These are phyloP conservation scores for Chrysolina oricalcia DNA, from an alignment of 2,888 invertebrate genomes.

Conservation along the genomic window DNA sequence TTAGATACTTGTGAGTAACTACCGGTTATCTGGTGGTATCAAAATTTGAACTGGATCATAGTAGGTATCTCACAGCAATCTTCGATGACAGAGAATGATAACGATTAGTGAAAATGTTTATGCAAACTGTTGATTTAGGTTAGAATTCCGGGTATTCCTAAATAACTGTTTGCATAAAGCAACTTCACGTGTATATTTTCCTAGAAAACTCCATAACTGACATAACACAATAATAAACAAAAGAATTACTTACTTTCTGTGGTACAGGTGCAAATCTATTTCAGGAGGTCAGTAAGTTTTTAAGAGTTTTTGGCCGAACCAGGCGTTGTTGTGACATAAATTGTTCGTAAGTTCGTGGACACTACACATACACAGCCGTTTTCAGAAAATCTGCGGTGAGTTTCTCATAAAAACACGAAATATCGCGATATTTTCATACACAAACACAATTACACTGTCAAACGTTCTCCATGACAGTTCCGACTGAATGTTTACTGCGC, in stretches of 20 bases:
- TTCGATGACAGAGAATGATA: neutral
- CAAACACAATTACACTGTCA: constrained; percentile 69
- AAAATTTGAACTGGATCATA: neutral
- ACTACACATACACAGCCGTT: constrained; percentile 62
- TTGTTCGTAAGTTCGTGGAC: constrained; percentile 52
- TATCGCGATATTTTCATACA: constrained; percentile 68
- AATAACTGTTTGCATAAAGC: neutral
- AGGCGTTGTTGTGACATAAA: constrained; percentile 60
- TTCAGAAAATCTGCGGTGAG: constrained; percentile 61
- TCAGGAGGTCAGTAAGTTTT: constrained; percentile 57
- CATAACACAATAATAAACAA: constrained; percentile 40
- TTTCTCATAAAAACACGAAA: constrained; percentile 66
- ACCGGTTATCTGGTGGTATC: neutral
- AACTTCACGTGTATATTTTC: neutral
- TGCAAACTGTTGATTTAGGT: constrained; percentile 23
- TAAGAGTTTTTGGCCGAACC: constrained; percentile 47
- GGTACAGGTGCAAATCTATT: constrained; percentile 57
- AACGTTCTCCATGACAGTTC: constrained; percentile 70
- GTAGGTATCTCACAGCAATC: neutral
- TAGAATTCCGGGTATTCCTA: neutral
- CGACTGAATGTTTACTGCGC: constrained; percentile 58
- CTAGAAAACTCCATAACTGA: neutral
- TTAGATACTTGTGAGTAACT: too few relatives aligned
- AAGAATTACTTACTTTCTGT: constrained; percentile 53
- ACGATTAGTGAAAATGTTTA: neutral